Percentiles rank a stretch among this genome's conserved stretches.
Evolutionary conservation across 1,140 invertebrate species (phyloP).

Genomic region (Bradysia coprophila): DNA sequence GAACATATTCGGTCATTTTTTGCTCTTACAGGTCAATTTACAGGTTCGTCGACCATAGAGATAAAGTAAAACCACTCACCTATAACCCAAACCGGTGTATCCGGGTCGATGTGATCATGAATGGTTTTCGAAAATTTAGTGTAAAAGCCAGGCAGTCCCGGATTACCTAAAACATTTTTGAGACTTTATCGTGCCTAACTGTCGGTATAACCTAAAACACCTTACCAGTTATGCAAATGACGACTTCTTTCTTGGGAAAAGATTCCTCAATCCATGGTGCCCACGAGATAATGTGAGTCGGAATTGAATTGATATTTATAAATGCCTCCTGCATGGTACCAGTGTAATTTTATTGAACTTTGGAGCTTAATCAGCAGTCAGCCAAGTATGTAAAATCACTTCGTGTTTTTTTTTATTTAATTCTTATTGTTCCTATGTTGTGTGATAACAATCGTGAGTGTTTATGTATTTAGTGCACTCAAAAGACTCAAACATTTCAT

Average conservation of each 20-base stretch:
- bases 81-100: conserved; percentile 47
- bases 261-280: conserved; percentile 46
- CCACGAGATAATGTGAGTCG: conserved; percentile 44
- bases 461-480: too few relatives aligned
- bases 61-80: conserved; percentile 8
- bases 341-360: too few relatives aligned
- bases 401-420: too few relatives aligned
- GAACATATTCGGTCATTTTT: not conserved
- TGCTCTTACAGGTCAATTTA: not conserved
- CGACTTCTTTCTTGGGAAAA: conserved; percentile 28
- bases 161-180: conserved; percentile 49
- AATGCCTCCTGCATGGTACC: conserved; percentile 31
- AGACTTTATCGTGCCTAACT: conserved; percentile 18
- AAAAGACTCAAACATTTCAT: too few relatives aligned
- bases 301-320: conserved; percentile 36
- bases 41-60: not conserved
- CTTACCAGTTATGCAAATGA: conserved; percentile 39
- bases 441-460: too few relatives aligned
- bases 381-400: too few relatives aligned
- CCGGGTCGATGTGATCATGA: conserved; percentile 29
- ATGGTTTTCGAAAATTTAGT: conserved; percentile 42
- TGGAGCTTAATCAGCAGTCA: too few relatives aligned
- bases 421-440: too few relatives aligned
- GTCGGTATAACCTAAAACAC: too few relatives aligned
- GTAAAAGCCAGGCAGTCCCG: conserved; percentile 50